Conservation (phyloP, 2,888 invertebrate genomes). For the Troglohyphantes excavatus region DNA sequence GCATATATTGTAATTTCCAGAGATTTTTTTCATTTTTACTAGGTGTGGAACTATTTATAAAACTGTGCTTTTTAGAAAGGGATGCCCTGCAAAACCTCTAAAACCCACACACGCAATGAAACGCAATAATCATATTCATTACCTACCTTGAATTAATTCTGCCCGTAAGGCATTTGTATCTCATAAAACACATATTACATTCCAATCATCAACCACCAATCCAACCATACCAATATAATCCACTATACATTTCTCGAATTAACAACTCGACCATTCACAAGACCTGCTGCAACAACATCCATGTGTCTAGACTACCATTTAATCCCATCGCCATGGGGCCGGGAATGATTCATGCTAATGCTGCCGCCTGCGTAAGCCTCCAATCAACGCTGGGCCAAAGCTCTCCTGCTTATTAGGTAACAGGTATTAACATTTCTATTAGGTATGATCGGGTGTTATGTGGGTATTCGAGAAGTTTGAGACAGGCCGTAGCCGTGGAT, state of each 20-base stretch:
- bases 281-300: neutral
- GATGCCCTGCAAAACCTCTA: too few species aligned
- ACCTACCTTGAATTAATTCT: too few species aligned
- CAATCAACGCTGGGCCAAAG: constrained; percentile 60
- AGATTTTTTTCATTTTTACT: too few species aligned
- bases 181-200: neutral
- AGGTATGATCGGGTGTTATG: constrained; percentile 26
- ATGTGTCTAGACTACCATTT: constrained; percentile 5
- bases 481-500: neutral
- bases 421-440: constrained; percentile 65
- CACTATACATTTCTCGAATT: neutral
- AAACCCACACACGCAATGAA: too few species aligned
- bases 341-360: constrained; percentile 47
- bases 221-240: neutral
- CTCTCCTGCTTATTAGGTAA: constrained; percentile 60
- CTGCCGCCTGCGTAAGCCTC: constrained; percentile 32
- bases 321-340: neutral
- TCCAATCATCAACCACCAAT: neutral
- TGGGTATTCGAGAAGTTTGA: constrained; percentile 26
- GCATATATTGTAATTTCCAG: too few species aligned
- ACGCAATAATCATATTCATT: too few species aligned
- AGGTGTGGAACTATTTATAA: too few species aligned
- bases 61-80: too few species aligned
- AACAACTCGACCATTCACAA: neutral
- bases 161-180: too few species aligned